These are phyloP conservation scores for Vombatus ursinus DNA, from an alignment of 2,113 vertebrate genomes.

Conservation along the genomic window DNA sequence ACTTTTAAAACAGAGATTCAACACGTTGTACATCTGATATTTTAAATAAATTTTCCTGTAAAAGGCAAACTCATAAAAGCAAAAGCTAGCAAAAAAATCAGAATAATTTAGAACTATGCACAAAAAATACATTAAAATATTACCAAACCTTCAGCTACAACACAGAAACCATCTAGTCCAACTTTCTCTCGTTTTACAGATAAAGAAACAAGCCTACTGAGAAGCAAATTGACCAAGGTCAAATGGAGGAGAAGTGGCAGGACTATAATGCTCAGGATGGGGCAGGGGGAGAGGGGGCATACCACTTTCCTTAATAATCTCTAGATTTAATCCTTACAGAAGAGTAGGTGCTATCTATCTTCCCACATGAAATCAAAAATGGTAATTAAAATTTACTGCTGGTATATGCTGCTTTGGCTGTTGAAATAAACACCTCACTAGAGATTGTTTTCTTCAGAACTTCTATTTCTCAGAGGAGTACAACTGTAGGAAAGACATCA, in stretches of 20 bases:
- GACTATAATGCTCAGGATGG: background rate
- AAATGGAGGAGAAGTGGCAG: conserved; percentile 1
- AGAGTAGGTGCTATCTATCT: background rate
- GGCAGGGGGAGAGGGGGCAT: background rate
- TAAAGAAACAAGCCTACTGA: background rate
- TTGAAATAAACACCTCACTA: background rate
- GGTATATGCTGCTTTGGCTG: background rate
- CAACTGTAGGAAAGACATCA: background rate
- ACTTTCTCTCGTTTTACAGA: background rate
- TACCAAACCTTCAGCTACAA: background rate
- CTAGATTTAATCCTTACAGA: background rate
- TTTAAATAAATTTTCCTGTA: conserved; percentile 50
- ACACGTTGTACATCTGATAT: conserved; percentile 50
- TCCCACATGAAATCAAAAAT: background rate
- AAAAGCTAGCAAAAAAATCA: conserved; percentile 57
- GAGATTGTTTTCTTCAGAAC: background rate
- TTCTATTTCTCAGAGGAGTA: background rate
- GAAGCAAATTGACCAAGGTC: background rate
- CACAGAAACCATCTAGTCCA: background rate
- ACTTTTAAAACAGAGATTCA: conserved; percentile 65
- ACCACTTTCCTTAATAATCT: background rate
- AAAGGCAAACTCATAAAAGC: conserved; percentile 34
- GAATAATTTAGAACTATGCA: conserved; percentile 14
- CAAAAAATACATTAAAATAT: conserved; percentile 27
- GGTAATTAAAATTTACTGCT: background rate